phyloP scores from a whole-genome alignment of 2,113 vertebrate genomes.

The Chaetops frenatus region DNA sequence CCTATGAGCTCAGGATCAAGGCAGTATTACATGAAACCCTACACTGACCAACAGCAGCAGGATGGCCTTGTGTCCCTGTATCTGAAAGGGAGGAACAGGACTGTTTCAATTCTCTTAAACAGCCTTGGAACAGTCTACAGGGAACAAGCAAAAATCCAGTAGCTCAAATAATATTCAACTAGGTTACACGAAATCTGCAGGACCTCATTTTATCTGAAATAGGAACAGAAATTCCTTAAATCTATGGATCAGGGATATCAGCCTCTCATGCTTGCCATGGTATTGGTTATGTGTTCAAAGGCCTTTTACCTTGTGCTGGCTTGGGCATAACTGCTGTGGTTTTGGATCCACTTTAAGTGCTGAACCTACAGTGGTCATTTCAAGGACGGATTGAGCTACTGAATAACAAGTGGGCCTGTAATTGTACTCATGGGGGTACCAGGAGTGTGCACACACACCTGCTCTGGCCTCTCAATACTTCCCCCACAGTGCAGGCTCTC shows the following conservation, averaged over 20 bases:
- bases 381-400: not conserved
- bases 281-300: not conserved
- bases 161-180: not conserved
- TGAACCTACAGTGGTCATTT: not conserved
- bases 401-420: not conserved
- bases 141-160: not conserved
- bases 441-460: fast-evolving
- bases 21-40: not conserved
- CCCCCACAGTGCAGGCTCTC: not conserved
- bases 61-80: not conserved
- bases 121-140: not conserved
- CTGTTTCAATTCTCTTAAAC: not conserved
- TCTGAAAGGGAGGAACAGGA: not conserved
- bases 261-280: not conserved
- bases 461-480: not conserved
- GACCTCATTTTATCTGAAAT: not conserved
- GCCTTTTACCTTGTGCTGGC: not conserved
- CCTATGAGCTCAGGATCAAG: not conserved
- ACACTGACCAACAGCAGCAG: not conserved
- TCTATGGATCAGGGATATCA: not conserved
- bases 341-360: not conserved
- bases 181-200: not conserved
- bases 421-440: not conserved
- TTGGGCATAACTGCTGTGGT: not conserved
- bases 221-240: not conserved